A percentile compares a stretch with the other conserved stretches of the same genome.
phyloP scores from a whole-genome alignment of 2,113 vertebrate genomes.

The Solenodon paradoxus region DNA sequence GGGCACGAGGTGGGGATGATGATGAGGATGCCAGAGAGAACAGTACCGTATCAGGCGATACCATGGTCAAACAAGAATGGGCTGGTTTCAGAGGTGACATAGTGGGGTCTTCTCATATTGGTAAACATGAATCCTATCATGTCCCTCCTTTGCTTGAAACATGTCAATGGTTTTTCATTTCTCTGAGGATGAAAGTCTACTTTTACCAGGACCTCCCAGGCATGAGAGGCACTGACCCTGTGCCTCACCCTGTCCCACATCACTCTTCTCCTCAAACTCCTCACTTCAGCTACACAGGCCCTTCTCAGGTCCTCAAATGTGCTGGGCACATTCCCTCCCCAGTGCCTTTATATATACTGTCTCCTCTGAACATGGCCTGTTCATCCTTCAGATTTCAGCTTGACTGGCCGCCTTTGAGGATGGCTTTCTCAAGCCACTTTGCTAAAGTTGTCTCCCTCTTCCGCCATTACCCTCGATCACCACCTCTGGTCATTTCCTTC shows the following conservation, averaged over 20 bases:
- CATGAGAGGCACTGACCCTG: neutral
- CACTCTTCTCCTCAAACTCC: neutral
- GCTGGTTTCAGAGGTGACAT: neutral
- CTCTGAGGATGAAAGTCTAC: neutral
- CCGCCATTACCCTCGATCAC: too few species aligned
- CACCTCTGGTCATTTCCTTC: neutral
- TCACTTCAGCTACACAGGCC: too few species aligned
- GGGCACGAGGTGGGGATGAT: accelerated
- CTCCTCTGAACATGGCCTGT: neutral
- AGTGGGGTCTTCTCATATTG: neutral
- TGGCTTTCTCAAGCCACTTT: neutral
- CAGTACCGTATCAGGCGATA: accelerated
- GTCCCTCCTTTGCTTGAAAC: neutral
- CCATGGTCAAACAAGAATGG: neutral
- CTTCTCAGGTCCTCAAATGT: neutral
- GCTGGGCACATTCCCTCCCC: accelerated
- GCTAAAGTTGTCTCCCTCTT: neutral
- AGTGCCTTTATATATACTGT: neutral
- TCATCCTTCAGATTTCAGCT: neutral
- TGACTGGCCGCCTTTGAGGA: neutral
- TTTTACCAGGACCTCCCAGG: neutral
- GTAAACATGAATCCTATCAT: neutral
- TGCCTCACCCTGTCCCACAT: too few species aligned
- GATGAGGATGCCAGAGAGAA: accelerated
- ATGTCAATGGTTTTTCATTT: neutral